phyloP scores from a whole-genome alignment of 2,113 vertebrate genomes.

The Malurus elegans region DNA sequence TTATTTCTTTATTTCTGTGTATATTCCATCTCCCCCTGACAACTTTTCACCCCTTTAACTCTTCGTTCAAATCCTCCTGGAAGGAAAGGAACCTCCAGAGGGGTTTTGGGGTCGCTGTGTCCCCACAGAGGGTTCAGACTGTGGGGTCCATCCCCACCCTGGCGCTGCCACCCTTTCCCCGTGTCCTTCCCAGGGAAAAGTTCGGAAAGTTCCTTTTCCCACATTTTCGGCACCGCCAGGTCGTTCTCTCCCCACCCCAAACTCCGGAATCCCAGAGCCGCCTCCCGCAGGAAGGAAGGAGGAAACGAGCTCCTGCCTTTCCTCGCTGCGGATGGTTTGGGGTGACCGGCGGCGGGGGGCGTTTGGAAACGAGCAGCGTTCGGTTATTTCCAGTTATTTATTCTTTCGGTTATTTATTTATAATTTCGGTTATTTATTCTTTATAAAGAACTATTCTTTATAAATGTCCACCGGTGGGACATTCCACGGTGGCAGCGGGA shows the following conservation, averaged over 20 bases:
- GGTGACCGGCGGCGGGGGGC: background rate
- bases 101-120: background rate
- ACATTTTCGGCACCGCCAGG: background rate
- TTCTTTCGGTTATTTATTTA: no score
- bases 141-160: background rate
- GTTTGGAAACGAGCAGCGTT: background rate
- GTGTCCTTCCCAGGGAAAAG: background rate
- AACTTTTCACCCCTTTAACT: background rate
- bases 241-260: background rate
- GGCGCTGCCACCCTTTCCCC: background rate
- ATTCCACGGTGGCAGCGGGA: background rate
- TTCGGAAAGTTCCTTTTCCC: background rate
- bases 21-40: fast-evolving
- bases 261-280: background rate
- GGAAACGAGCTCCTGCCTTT: conserved; percentile 34
- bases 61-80: no score
- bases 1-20: no score
- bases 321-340: background rate
- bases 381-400: background rate
- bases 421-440: no score
- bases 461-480: background rate
- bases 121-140: background rate
- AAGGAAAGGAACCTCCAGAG: background rate
- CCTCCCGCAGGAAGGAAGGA: background rate
- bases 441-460: background rate